Base-by-base conservation (phyloP, 1,140 invertebrate genomes). In the Dendroctonus ponderosae region DNA sequence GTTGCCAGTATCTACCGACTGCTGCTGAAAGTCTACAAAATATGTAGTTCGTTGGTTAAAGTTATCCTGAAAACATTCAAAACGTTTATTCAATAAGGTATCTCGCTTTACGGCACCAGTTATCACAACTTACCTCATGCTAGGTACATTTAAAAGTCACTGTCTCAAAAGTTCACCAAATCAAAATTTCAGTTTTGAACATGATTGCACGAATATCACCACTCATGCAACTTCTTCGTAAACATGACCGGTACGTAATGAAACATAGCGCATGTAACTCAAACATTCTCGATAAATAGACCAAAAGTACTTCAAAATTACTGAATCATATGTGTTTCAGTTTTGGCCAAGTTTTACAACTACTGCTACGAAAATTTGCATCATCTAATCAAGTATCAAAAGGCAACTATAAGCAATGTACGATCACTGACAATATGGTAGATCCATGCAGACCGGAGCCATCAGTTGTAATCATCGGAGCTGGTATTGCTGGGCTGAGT, bases 401-500 rank as follows among this genome's bases (percentile, higher is more conserved):
- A 58, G 53, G 46, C 37, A 43, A 58, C 7, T 53, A 66, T 5
- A 71, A 75, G 63, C 72, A 74, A 60, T 79, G 77, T 62, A 77
- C 75, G 40, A 76, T 79, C 14, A 72, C 74, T 3, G 77, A 78
- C 38, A 71, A 67, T 46, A 80, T 83, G 79, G 75, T 87, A 62
- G 82, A 83, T 72, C 83, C 85, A 5, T 82, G 79, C 69, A 83
- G 81, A 60, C 79, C 81, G 42, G 85, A 87, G 72, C 87, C 88
- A n/a, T 82, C 80, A 2, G 83, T 91, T 1, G 84, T 91, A 1
- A 88, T 91, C 11, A 79, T 91, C 12, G 89, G 89, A 0, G 89
- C 87, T 6, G 89, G 89, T n/a, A 86, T 91, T 70, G 87, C 89
- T 0, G 89, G 89, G 2, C 77, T 91, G 2, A 90, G 89, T 0